A percentile compares a stretch with the other conserved stretches of the same genome.
Evolutionary conservation across 2,797 vertebrate genomes (phyloP).

Genomic region (Molossus molossus): DNA sequence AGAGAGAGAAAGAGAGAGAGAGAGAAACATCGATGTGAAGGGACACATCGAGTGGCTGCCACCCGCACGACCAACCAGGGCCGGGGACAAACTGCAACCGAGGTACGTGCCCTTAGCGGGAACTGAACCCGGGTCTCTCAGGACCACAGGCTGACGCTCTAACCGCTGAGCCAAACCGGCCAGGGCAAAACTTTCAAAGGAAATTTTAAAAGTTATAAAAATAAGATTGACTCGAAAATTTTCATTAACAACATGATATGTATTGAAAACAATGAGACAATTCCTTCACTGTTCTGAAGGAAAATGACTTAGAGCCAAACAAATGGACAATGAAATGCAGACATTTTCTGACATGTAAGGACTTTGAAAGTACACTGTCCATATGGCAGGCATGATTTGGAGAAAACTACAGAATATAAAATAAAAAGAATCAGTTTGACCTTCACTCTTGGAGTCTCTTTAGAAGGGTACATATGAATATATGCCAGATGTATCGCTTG

Average conservation of each 20-base stretch:
- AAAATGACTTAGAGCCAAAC: conserved; percentile 23
- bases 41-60: too few species aligned
- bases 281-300: background rate
- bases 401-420: background rate
- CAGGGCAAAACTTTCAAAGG: background rate
- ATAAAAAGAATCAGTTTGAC: conserved; percentile 5
- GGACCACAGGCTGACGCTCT: too few species aligned
- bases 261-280: background rate
- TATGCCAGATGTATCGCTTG: background rate
- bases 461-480: background rate
- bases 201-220: background rate
- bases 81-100: too few species aligned
- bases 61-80: too few species aligned
- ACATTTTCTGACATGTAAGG: conserved; percentile 15
- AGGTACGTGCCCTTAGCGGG: too few species aligned
- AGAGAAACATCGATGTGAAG: too few species aligned
- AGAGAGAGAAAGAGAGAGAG: too few species aligned
- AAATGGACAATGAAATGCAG: conserved; percentile 20
- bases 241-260: background rate
- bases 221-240: conserved; percentile 6
- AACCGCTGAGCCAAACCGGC: too few species aligned
- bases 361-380: background rate
- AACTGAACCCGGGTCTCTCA: too few species aligned
- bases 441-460: background rate
- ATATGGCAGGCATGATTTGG: background rate